phyloP scores from a whole-genome alignment of 2,888 invertebrate genomes.

The Trachelus troglodyta region DNA sequence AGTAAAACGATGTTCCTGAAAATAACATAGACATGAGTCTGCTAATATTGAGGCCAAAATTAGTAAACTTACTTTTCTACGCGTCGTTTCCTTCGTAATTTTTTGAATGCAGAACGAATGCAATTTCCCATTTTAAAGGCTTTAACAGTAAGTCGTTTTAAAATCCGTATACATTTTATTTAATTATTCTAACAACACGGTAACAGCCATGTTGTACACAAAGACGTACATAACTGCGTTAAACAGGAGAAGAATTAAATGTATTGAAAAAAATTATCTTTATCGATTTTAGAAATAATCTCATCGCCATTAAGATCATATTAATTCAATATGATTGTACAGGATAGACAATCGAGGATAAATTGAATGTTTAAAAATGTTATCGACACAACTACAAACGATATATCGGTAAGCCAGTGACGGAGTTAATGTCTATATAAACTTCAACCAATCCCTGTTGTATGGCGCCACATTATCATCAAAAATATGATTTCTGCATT shows the following conservation, averaged over 20 bases:
- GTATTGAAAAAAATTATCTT: background rate
- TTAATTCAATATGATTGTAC: background rate
- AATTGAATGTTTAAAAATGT: background rate
- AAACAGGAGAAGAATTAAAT: background rate
- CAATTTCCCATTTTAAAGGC: conserved; percentile 47
- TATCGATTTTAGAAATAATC: background rate
- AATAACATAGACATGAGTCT: conserved; percentile 27
- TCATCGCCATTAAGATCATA: background rate
- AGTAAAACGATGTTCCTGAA: conserved; percentile 79
- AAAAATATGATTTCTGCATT: background rate
- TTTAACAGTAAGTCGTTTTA: background rate
- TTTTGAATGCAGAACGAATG: conserved; percentile 40
- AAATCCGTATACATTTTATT: background rate
- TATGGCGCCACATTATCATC: background rate
- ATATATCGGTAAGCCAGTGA: background rate
- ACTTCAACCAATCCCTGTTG: background rate
- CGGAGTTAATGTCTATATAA: background rate
- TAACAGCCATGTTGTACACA: background rate
- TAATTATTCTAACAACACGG: background rate
- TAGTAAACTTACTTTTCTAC: conserved; percentile 40
- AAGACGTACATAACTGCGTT: background rate
- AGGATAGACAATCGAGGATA: background rate
- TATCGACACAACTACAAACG: background rate
- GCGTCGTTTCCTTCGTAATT: conserved; percentile 37
- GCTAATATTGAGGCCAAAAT: background rate